phyloP scores from a whole-genome alignment of 2,888 invertebrate species.

The Athetis lepigone region DNA sequence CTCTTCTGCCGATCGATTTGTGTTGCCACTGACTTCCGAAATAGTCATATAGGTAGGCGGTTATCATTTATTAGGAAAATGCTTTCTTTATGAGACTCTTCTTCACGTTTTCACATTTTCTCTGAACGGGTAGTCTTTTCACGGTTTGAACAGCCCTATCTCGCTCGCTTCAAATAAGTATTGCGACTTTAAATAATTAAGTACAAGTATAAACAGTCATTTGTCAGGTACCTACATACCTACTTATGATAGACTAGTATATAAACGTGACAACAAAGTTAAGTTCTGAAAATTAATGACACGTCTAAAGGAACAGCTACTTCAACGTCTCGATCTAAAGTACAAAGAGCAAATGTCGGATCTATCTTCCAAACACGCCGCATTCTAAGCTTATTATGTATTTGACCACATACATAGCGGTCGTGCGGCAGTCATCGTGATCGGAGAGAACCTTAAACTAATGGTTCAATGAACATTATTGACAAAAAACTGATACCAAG shows the following conservation, averaged over 20 bases:
- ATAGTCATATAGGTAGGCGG: no score
- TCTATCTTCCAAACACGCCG: conserved; percentile 18
- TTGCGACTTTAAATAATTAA: background rate
- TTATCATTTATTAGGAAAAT: no score
- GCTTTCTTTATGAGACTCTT: no score
- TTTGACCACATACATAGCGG: conserved; percentile 46
- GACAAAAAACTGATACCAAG: conserved; percentile 60
- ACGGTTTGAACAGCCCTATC: no score
- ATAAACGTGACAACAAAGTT: background rate
- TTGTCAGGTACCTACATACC: no score
- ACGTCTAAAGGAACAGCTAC: background rate
- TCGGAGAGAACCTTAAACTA: conserved; percentile 22
- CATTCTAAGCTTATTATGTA: conserved; percentile 47
- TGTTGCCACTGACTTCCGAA: no score
- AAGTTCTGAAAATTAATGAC: conserved; percentile 23
- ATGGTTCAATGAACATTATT: conserved; percentile 45
- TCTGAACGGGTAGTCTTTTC: no score
- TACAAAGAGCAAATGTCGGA: conserved; percentile 48
- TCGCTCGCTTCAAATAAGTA: background rate
- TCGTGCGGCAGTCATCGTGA: conserved; percentile 39
- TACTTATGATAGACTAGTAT: no score
- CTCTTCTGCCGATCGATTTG: no score
- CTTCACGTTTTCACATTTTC: no score
- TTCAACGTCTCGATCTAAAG: conserved; percentile 17
- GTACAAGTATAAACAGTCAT: no score